Base-by-base conservation (phyloP, 2,797 vertebrate genomes). In the Peromyscus eremicus region DNA sequence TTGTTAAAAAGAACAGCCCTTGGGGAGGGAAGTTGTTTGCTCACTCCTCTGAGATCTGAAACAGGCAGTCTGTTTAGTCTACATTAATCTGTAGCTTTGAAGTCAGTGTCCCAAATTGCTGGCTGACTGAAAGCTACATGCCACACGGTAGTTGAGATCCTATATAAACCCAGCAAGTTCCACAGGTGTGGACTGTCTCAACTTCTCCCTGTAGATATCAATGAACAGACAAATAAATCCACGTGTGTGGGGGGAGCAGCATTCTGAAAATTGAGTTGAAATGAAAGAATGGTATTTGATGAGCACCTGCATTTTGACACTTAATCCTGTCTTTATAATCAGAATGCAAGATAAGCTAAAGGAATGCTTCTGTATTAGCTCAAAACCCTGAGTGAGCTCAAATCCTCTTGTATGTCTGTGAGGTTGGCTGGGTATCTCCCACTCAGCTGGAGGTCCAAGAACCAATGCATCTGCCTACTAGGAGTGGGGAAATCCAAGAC, bases 301-400 rank as follows among this genome's bases (percentile, higher is more conserved):
- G 84, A 89, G 40, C 40, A 55, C 34, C 64, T 34, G 52, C 19
- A 52, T 95, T 37, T 64, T 88, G 66, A 87, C 16, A 57, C 52
- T 70, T 89, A 6, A 40, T 76, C 34, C 85, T 71, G 3, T 66
- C 43, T 62, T 5, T 75, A 16, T n/a, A 83, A 91, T 71, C 91
- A 91, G 88, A 86, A 93, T 77, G 62, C 85, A 82, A 46, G 68
- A 34, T 71, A 80, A 96, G 25, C 40, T 64, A 77, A 93, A 92
- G 87, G 92, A 79, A 79, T 64, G 11, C 16, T 49, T 49, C 70
- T 76, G 85, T 64, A 19, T 86, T 57, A 89, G 57, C 27, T 19
- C n/a, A 16, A 32, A 73, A 91, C 40, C 80, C n/a, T 40, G 11
- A 70, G 37, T 43, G 68, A 83, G 6, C 60, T 60, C 19, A 29